Percentiles rank a stretch among this genome's conserved stretches.
Evolutionary conservation across 1,140 invertebrate genomes (phyloP).

Genomic region (Saccostrea glomerata): DNA sequence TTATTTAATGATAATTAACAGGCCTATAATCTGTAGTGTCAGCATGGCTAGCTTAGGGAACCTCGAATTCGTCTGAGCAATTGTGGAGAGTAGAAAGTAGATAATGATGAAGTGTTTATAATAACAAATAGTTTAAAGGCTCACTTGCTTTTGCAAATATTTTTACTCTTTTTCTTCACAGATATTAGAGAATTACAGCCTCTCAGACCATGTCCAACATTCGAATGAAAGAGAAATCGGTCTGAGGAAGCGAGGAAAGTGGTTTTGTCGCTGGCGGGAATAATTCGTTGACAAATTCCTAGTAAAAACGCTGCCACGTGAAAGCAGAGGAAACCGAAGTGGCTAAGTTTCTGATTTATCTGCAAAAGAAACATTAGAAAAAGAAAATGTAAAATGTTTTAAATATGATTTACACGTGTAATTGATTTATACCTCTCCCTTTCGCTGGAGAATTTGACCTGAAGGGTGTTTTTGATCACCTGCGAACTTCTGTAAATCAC

Average conservation of each 20-base stretch:
- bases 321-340: not conserved
- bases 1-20: constrained; percentile 17
- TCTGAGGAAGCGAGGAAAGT: constrained; percentile 22
- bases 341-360: constrained; percentile 31
- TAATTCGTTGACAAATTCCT: constrained; percentile 31
- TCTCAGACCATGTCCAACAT: constrained; percentile 35
- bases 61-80: not conserved
- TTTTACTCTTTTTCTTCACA: constrained; percentile 24
- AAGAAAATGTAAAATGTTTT: constrained; percentile 33
- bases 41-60: not conserved
- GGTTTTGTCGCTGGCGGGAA: constrained; percentile 22
- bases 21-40: not conserved
- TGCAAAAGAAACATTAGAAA: constrained; percentile 25
- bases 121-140: constrained; percentile 9
- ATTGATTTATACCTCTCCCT: constrained; percentile 33
- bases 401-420: constrained; percentile 38
- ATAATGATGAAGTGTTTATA: constrained; percentile 35
- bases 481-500: constrained; percentile 18
- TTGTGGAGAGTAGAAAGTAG: not conserved
- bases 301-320: constrained; percentile 20
- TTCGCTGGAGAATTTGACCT: not conserved
- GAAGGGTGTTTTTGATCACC: constrained; percentile 16
- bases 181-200: constrained; percentile 19
- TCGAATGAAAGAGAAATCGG: constrained; percentile 31
- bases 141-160: constrained; percentile 21